Base-by-base conservation (phyloP, 2,113 vertebrate genomes). In the Fregata magnificens region DNA sequence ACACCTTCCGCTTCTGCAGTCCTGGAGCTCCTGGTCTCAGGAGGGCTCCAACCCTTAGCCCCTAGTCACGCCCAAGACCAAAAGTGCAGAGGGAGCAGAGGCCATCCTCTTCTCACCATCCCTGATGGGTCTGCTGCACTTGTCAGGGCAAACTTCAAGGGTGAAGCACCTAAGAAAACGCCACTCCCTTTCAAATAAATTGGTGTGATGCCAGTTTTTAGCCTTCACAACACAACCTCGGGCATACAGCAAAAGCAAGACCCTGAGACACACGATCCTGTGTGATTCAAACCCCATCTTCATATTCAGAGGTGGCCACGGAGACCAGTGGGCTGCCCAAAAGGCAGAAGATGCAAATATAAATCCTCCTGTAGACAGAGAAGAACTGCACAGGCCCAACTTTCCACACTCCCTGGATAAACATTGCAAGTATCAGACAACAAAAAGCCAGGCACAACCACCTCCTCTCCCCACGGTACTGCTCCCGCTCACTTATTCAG, bases 61-160 rank as follows among this genome's bases (percentile, higher is more conserved):
- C 5, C 6, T 18, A 56, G 7, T 9, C 42, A 44, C 0, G 0
- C 15, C 32, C 0, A 0, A 69, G 32, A 28, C 49, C 52, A 44
- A 38, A 59, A 29, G 18, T 0, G 0, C 38, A 44, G 19, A 50
- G 5, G 17, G 2, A 77, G 16, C 28, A 58, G 47, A 67, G 9
- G 5, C 25, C 56, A 34, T 19, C n/a, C 28, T 59, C 16, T 59
- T 25, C 40, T 52, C 59, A 19, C 25, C 42, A 45, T 4, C 77
- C 29, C 19, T 3, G 2, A 7, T 13, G 6, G 13, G 9, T 59
- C 59, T 71, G 18, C 61, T 40, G 32, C 10, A 11, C 22, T 63
- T 19, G 0, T 4, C 19, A 71, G 24, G 5, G 26, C 42, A 77
- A 11, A 55, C 29, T 18, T 7, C 2, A 11, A 53, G 14, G 17